These are phyloP conservation scores for Centrocercus urophasianus DNA, from an alignment of 2,113 vertebrate species.

Conservation along the genomic window DNA sequence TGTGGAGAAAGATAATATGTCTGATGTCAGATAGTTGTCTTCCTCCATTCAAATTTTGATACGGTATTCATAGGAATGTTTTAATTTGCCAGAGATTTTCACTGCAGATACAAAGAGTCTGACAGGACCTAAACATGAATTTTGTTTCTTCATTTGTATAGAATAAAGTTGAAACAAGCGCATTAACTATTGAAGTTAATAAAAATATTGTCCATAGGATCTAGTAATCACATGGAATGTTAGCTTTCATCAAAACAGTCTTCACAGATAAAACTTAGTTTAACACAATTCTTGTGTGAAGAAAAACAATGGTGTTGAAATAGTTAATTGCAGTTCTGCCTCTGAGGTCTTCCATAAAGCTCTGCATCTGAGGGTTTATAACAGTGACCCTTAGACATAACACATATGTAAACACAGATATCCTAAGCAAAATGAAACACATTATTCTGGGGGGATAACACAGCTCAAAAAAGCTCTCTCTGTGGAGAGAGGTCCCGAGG, in stretches of 20 bases:
- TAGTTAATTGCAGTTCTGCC: background rate
- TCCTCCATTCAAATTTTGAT: background rate
- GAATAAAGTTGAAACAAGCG: background rate
- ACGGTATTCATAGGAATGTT: background rate
- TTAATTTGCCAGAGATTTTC: background rate
- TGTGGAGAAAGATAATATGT: background rate
- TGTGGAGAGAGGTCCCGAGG: background rate
- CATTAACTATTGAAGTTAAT: background rate
- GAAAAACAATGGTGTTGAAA: background rate
- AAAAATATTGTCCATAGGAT: background rate
- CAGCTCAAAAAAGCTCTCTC: background rate
- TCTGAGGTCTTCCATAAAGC: background rate
- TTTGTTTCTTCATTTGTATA: background rate
- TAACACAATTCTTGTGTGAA: background rate
- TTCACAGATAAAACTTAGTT: background rate
- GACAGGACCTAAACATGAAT: background rate
- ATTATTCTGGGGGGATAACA: background rate
- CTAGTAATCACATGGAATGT: background rate
- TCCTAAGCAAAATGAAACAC: background rate
- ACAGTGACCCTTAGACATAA: background rate
- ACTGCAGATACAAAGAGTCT: background rate
- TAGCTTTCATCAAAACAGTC: background rate
- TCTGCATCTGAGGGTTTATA: conserved; percentile 9
- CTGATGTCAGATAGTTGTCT: background rate
- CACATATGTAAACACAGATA: conserved; percentile 3